A percentile compares a stretch with the other conserved stretches of the same genome.
phyloP scores from a whole-genome alignment of 2,797 vertebrate genomes.

The Apodemus agrarius region DNA sequence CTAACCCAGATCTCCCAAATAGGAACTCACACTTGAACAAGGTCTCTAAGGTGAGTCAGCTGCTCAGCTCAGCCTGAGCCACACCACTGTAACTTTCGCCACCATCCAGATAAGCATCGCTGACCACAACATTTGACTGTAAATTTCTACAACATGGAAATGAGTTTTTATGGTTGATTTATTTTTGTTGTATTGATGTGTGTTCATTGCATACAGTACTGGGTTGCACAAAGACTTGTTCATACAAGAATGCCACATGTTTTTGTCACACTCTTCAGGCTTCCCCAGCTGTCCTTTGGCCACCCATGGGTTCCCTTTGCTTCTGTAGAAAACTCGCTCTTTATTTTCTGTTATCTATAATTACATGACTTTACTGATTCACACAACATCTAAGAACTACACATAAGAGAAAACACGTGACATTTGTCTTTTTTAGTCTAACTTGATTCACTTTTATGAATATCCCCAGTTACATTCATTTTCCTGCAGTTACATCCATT shows the following conservation, averaged over 20 bases:
- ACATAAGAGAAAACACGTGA: neutral
- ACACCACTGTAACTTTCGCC: neutral
- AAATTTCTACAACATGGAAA: slow-evolving; percentile 24
- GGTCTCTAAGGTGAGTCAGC: neutral
- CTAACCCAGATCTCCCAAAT: neutral
- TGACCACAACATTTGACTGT: slow-evolving; percentile 6
- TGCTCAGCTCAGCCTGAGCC: neutral
- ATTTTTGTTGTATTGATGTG: neutral
- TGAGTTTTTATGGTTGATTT: slow-evolving; percentile 2
- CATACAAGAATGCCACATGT: neutral
- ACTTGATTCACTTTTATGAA: neutral
- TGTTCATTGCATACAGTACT: neutral
- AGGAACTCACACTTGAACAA: neutral
- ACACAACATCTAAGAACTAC: neutral
- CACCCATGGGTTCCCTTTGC: neutral
- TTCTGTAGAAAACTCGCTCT: neutral
- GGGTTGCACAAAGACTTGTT: neutral
- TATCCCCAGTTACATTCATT: neutral
- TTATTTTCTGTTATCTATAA: neutral
- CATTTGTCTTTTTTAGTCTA: neutral
- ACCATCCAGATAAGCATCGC: neutral
- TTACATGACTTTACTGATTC: neutral
- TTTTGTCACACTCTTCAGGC: neutral
- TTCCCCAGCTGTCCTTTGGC: too few relatives aligned
- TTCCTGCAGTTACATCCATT: neutral